Percentiles rank a stretch among this genome's conserved stretches.
These are phyloP conservation scores for Orchestes rusci DNA, from an alignment of 2,888 invertebrate genomes.

Conservation along the genomic window DNA sequence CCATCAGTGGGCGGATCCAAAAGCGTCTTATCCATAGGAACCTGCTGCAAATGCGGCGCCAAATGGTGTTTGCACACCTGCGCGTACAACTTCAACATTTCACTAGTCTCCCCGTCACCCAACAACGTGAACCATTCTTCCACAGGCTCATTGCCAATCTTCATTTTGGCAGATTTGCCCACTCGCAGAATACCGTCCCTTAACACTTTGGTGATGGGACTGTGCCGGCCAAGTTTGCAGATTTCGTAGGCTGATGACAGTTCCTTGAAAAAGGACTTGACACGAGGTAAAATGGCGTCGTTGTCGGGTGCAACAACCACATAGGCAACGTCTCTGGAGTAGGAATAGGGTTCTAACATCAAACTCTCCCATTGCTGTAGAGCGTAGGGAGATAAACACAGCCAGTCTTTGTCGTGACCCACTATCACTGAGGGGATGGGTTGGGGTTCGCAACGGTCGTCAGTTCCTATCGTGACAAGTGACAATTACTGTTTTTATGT, in stretches of 20 bases:
- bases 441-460: slow-evolving; percentile 94
- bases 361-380: slow-evolving; percentile 94
- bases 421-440: slow-evolving; percentile 92
- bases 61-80: slow-evolving; percentile 69
- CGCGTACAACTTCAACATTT: slow-evolving; percentile 81
- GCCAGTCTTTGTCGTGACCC: slow-evolving; percentile 92
- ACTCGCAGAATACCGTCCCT: slow-evolving; percentile 85
- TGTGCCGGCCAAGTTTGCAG: slow-evolving; percentile 88
- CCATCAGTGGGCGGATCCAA: slow-evolving; percentile 56
- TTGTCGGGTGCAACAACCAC: slow-evolving; percentile 91
- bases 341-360: slow-evolving; percentile 95
- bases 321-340: slow-evolving; percentile 89
- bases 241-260: slow-evolving; percentile 91
- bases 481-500: not conserved
- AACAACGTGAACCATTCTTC: slow-evolving; percentile 88
- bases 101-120: slow-evolving; percentile 72
- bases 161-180: slow-evolving; percentile 57
- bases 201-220: slow-evolving; percentile 76
- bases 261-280: slow-evolving; percentile 80
- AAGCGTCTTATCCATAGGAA: slow-evolving; percentile 66
- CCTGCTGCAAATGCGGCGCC: slow-evolving; percentile 67
- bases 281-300: slow-evolving; percentile 69
- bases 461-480: slow-evolving; percentile 51
- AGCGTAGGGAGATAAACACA: slow-evolving; percentile 89
- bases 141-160: slow-evolving; percentile 55